Conservation (phyloP, 2,797 vertebrate genomes). For the Novumbra hubbsi region DNA sequence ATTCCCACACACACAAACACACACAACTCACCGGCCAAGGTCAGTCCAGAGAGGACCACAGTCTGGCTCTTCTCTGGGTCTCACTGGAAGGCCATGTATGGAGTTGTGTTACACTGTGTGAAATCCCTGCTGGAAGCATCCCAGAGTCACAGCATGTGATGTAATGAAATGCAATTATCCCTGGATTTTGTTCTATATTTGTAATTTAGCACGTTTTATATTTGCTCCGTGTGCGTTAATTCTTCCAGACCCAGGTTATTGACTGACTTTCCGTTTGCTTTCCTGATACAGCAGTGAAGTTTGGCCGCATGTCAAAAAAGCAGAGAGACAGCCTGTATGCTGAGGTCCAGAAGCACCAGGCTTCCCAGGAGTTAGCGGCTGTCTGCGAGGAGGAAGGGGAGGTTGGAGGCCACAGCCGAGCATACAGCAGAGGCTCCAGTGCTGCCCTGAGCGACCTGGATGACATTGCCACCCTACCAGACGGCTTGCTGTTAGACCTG, state of each 20-base stretch:
- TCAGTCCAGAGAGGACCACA: not conserved
- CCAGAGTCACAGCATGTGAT: not conserved
- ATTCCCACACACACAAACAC: not conserved
- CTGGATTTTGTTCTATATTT: not conserved
- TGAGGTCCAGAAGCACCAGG: constrained; percentile 91
- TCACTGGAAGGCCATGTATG: not conserved
- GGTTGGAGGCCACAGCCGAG: constrained; percentile 48
- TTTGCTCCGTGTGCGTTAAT: not conserved
- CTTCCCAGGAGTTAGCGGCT: constrained; percentile 75
- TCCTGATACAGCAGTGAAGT: constrained; percentile 82
- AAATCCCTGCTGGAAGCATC: not conserved
- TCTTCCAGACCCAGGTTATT: not conserved
- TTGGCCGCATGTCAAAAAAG: constrained; percentile 93
- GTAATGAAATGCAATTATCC: not conserved
- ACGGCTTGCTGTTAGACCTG: constrained; percentile 86
- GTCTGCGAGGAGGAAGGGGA: constrained; percentile 55
- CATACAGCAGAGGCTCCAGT: constrained; percentile 83
- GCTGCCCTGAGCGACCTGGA: constrained; percentile 81
- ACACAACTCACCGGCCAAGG: not conserved
- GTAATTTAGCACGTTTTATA: not conserved
- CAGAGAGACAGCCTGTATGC: constrained; percentile 90
- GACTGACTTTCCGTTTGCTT: not conserved
- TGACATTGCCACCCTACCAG: constrained; percentile 80
- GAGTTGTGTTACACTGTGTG: not conserved
- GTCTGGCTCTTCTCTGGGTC: not conserved